Evolutionary conservation across 2,113 vertebrate species (phyloP), one percentile per base, ranked within the genome.

Genomic region (Mixornis gularis): DNA sequence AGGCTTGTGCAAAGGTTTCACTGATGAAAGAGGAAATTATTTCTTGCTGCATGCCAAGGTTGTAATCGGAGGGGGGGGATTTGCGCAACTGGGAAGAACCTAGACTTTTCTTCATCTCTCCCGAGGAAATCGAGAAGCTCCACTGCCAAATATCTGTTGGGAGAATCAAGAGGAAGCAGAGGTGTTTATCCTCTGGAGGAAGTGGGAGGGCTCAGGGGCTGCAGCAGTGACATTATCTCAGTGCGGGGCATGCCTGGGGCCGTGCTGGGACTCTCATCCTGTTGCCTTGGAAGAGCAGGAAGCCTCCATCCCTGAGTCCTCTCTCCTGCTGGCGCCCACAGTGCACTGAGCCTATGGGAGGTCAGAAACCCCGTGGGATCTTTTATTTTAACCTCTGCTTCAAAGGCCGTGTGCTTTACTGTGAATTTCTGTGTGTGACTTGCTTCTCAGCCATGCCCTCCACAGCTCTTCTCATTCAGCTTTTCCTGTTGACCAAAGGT

Each of bases 121-220:
- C 58, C 29, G 38, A 93, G 96, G 95, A 96, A 92, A 94, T 46
- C 73, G 65, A 84, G 94, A 70, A 66, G 66, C 29, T 92, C 18
- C 1, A 63, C 78, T 34, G 64, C 90, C 95, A 97, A 95, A 62
- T 95, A 71, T 96, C 93, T 95, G 92, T 93, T 94, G 93, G 73
- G 88, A 95, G 93, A 91, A 92, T 95, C 74, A 74, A 89, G 76
- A 95, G 95, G 95, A 96, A 96, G 95, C 86, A 90, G 95, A 95
- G 90, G 81, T 96, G 88, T 96, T 95, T 95, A 95, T 87, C 81
- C 68, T 1, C 69, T 1, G 38, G 79, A 95, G 95, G 95, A 96
- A 97, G 90, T 91, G 91, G 95, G 95, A 95, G 94, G 91, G 81
- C 71, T 83, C 49, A 80, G 84, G 2, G 22, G 53, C 64, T 46